Evolutionary conservation across 2,797 vertebrate species (phyloP).

Genomic region (Pseudochromis fuscus): DNA sequence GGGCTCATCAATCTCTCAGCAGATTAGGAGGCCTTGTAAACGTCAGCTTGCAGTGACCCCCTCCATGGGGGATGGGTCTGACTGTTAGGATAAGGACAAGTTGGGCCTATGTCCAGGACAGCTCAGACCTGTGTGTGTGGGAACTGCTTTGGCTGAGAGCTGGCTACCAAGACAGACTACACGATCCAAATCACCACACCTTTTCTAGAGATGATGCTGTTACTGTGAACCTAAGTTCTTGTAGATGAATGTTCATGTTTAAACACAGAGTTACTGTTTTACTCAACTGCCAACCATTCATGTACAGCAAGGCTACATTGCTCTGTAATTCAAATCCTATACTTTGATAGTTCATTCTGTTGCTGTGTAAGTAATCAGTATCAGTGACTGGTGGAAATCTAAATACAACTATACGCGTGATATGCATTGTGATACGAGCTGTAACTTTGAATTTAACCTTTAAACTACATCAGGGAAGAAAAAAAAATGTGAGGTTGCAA

Average conservation of each 20-base stretch:
- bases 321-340: not conserved
- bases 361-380: not conserved
- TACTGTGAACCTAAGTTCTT: not conserved
- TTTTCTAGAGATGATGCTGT: not conserved
- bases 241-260: not conserved
- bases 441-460: conserved; percentile 1
- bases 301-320: not conserved
- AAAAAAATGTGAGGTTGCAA: not conserved
- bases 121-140: conserved; percentile 34
- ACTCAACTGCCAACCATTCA: not conserved
- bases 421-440: not conserved
- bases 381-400: too few relatives aligned
- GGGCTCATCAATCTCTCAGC: conserved; percentile 74
- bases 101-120: conserved; percentile 43
- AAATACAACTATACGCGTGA: conserved; percentile 13
- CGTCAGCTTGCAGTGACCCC: conserved; percentile 72
- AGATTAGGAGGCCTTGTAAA: conserved; percentile 80
- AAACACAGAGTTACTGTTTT: too few relatives aligned
- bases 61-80: conserved; percentile 59
- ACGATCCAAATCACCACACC: conserved; percentile 12
- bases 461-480: not conserved
- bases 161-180: not conserved
- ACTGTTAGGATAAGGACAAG: conserved; percentile 55
- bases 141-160: conserved; percentile 31
- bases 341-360: not conserved